Conservation (phyloP, 2,113 vertebrate species). For the Tursiops truncatus region DNA sequence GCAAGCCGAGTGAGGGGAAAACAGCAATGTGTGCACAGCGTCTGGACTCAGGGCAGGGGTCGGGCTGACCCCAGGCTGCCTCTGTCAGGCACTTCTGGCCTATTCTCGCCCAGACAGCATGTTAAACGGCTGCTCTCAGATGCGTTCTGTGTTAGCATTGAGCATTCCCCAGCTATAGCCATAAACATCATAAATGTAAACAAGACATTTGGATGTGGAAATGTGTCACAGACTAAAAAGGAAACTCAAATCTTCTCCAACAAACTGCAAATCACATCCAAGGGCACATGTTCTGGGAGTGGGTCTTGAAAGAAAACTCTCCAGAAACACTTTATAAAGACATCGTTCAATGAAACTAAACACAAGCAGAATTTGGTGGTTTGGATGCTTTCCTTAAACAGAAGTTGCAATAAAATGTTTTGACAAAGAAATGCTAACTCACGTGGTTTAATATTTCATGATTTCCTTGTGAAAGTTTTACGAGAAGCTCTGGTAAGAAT, state of each 20-base stretch:
- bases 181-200: accelerated
- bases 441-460: not conserved
- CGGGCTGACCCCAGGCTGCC: accelerated
- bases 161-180: accelerated
- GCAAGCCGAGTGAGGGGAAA: not conserved
- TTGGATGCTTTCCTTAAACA: not conserved
- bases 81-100: accelerated
- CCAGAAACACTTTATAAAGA: not conserved
- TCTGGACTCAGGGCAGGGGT: accelerated
- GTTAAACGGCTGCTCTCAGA: accelerated
- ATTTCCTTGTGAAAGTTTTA: not conserved
- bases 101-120: accelerated
- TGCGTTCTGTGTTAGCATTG: accelerated
- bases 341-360: not conserved
- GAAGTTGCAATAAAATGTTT: not conserved
- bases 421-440: not conserved
- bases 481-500: not conserved
- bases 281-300: not conserved
- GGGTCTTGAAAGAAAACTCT: too few relatives aligned
- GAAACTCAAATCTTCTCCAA: not conserved
- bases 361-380: too few relatives aligned
- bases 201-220: accelerated
- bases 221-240: not conserved
- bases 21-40: accelerated
- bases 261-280: accelerated